These are phyloP conservation scores for Spilarctia lutea DNA, from an alignment of 2,888 invertebrate species.

Conservation along the genomic window DNA sequence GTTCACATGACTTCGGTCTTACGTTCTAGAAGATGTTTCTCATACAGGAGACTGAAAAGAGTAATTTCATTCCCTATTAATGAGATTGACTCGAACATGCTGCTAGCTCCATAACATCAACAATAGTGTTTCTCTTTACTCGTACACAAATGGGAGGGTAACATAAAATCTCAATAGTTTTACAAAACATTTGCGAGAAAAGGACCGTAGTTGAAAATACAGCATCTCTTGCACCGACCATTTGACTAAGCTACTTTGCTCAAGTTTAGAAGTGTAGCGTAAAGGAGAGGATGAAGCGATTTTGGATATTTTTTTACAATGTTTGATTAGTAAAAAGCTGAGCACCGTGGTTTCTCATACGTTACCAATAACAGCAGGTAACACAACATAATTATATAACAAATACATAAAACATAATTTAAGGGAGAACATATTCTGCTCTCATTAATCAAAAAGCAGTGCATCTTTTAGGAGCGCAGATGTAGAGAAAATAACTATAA, in stretches of 20 bases:
- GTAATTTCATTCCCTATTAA: not conserved
- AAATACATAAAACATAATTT: too few species aligned
- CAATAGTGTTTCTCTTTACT: not conserved
- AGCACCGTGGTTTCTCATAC: too few species aligned
- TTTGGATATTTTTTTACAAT: not conserved
- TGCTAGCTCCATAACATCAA: not conserved
- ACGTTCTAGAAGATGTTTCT: too few species aligned
- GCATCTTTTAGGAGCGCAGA: not conserved
- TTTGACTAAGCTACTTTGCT: conserved; percentile 71
- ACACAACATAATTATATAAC: too few species aligned
- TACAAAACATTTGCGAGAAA: conserved; percentile 38
- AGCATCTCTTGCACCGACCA: conserved; percentile 60
- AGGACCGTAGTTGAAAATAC: conserved; percentile 35
- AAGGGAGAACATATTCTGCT: not conserved
- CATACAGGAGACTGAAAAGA: too few species aligned
- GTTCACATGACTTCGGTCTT: too few species aligned
- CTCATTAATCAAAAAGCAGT: too few species aligned
- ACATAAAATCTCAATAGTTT: conserved; percentile 41
- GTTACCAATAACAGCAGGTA: too few species aligned
- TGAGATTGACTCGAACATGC: not conserved
- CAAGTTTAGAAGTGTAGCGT: conserved; percentile 41
- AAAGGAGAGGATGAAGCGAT: conserved; percentile 36
- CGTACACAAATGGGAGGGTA: conserved; percentile 26
- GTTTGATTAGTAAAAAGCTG: not conserved
- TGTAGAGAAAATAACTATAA: too few species aligned